phyloP scores from a whole-genome alignment of 2,888 invertebrate genomes.

The Acholoe squamosa region DNA sequence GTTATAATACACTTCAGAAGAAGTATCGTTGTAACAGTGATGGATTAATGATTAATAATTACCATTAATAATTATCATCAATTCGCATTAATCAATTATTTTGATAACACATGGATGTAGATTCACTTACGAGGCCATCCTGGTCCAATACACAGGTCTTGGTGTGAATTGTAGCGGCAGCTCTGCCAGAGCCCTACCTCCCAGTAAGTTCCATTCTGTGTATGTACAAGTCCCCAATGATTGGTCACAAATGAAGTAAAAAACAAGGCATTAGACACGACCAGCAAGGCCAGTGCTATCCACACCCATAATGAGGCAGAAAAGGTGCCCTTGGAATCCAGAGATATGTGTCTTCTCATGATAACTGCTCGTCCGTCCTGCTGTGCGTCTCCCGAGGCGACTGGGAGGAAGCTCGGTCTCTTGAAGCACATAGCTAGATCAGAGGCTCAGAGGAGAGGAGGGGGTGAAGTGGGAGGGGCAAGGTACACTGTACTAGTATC shows the following conservation, averaged over 20 bases:
- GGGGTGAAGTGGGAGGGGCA: neutral
- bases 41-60: too few relatives aligned
- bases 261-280: constrained; percentile 67
- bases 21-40: too few relatives aligned
- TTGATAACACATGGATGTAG: too few relatives aligned
- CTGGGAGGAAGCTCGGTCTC: constrained; percentile 30
- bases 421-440: neutral
- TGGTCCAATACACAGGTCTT: constrained; percentile 69
- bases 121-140: constrained; percentile 67
- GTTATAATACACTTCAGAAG: too few relatives aligned
- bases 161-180: constrained; percentile 66
- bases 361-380: neutral
- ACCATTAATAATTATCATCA: too few relatives aligned
- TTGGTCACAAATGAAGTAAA: constrained; percentile 68
- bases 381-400: neutral
- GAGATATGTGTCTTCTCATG: constrained; percentile 38
- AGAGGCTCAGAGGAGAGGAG: neutral
- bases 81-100: too few relatives aligned
- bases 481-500: neutral
- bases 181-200: constrained; percentile 70
- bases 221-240: constrained; percentile 65
- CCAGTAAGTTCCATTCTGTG: constrained; percentile 64
- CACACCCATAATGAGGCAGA: constrained; percentile 55
- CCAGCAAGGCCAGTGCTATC: constrained; percentile 63
- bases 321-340: constrained; percentile 23